Evolutionary conservation across 2,888 invertebrate species (phyloP), one percentile per base, ranked within the genome.

Genomic region (Agrypnus murinus): DNA sequence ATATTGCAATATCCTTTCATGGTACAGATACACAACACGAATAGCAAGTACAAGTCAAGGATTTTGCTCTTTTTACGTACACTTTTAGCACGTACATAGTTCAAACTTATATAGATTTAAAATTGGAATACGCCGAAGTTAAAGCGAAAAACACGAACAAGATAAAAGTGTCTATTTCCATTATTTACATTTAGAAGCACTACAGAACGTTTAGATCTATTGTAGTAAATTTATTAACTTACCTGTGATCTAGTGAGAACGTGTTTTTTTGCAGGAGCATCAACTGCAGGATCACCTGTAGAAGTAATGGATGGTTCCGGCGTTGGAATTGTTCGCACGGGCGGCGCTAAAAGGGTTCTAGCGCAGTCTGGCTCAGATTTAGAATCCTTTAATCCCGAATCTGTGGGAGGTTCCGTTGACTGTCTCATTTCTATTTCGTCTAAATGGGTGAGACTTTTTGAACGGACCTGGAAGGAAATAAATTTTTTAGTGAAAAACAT

Each of bases 361-460:
- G 85, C 84, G 75, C 86, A 86, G 74, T 86, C 85, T 63, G 86
- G 85, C 73, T 86, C 86, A 0, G 86, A 86, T 69, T 81, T 82
- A 15, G 85, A 83, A 70, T 86, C 86, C 75, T 86, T 86, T 48
- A 86, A 76, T 25, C 81, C 77, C 50, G 78, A 75, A 57, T 84
- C 81, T 19, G 80, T 71, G 10, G 79, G 69, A 12, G 79, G 70
- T 40, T 80, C 79, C 14, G 78, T 79, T 14, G 84, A 81, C 69
- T 85, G 85, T 62, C 85, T 80, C 84, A 84, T 84, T 81, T 92
- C 90, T 81, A 92, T 85, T 76, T 89, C 89, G 87, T 92, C 92
- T 84, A 92, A 87, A 84, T 92, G 92, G 76, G 91, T 92, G 81
- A 92, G 87, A 84, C 92, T 92, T 83, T 92, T 89, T 74, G 92